Evolutionary conservation across 1,140 invertebrate species (phyloP), one percentile per base, ranked within the genome.

Genomic region (Drosophila rhopaloa): DNA sequence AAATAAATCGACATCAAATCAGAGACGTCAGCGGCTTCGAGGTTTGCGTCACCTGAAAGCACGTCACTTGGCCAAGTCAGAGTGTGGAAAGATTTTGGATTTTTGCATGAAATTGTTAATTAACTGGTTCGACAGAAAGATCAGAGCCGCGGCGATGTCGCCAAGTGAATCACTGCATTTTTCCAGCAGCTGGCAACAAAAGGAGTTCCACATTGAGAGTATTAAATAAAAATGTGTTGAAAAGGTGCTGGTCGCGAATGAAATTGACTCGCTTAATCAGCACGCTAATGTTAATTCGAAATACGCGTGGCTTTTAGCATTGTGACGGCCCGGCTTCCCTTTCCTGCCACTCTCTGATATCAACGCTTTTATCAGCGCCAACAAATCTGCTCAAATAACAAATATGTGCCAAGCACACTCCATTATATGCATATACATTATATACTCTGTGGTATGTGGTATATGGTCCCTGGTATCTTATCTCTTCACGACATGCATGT

Each of bases 231-330:
- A 66, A 58, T 54, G 72, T 48, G 73, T 35, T 43, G 72, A 46
- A 57, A 54, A 54, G 46, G 43, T 55, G 65, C 14, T 65, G 59
- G 50, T 11, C 44, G 32, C 47, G 48, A 40, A 46, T 44, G 66
- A 27, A 53, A 88, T 86, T 86, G 53, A 79, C 76, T 55, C 46
- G 48, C 47, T 48, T 63, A 88, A 88, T 88, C 76, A 83, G 59
- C 84, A 74, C 54, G 38, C 47, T 68, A 62, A 76, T 88, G 83
- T 74, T 88, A 88, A 88, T 88, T 88, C 48, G 60, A 59, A 76
- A 75, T 77, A 76, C 83, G 83, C 83, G 83, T 88, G 83, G 79
- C 83, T 83, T 88, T 88, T 79, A 82, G 72, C 71, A 73, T 70
- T 76, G 61, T 74, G 79, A 61, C 72, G 62, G 50, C 54, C 19